Evolutionary conservation across 2,888 invertebrate species (phyloP).

Genomic region (Mamestra brassicae): DNA sequence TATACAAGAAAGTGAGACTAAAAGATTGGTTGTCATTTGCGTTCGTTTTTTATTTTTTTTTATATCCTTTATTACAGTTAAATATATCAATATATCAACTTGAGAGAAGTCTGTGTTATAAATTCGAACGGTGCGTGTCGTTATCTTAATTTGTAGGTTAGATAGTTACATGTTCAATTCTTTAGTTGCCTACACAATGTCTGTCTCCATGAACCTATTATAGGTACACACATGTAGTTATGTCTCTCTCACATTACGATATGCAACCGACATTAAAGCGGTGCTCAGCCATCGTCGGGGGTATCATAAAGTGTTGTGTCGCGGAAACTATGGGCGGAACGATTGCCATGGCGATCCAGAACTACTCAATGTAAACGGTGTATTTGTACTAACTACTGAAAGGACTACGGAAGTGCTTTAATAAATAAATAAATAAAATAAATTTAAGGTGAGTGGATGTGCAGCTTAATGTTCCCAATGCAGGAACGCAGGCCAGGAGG

Average conservation of each 20-base stretch:
- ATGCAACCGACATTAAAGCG: slow-evolving; percentile 68
- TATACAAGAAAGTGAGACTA: too few species aligned
- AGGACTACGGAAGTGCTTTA: not conserved
- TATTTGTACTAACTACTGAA: slow-evolving; percentile 25
- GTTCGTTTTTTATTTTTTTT: too few species aligned
- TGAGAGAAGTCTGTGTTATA: too few species aligned
- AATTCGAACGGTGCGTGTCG: too few species aligned
- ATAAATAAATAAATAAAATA: too few species aligned
- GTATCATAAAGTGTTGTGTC: slow-evolving; percentile 83
- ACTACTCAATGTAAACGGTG: slow-evolving; percentile 37
- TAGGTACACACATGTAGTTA: not conserved
- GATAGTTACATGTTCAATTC: not conserved
- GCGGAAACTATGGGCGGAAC: slow-evolving; percentile 78
- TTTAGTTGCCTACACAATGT: slow-evolving; percentile 26
- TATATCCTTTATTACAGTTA: too few species aligned
- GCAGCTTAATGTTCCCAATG: not conserved
- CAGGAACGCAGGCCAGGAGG: not conserved
- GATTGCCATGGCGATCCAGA: slow-evolving; percentile 38
- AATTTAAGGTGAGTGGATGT: not conserved
- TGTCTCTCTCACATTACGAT: slow-evolving; percentile 46
- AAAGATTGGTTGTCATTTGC: too few species aligned
- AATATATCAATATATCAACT: too few species aligned
- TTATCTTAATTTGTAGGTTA: not conserved
- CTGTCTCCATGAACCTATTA: not conserved
- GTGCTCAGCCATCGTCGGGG: slow-evolving; percentile 71